phyloP scores from a whole-genome alignment of 1,140 invertebrate species.

The Apis dorsata region DNA sequence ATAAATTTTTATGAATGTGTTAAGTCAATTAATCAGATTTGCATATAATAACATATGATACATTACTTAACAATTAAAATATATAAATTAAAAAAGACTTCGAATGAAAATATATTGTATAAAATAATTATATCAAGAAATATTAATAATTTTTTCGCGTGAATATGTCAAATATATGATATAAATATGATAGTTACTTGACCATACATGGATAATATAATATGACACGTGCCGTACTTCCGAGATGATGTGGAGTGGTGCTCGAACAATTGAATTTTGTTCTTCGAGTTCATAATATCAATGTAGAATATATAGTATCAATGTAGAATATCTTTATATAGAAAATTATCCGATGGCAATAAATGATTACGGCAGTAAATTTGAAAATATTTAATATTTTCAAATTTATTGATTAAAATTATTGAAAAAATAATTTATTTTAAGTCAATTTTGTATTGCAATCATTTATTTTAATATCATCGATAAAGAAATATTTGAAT shows the following conservation, averaged over 20 bases:
- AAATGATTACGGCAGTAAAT: slow-evolving; percentile 9
- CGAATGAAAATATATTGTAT: too few species aligned
- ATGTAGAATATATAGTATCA: slow-evolving; percentile 33
- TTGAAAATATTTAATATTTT: background rate
- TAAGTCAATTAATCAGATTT: too few species aligned
- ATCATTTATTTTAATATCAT: background rate
- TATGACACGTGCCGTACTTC: slow-evolving; percentile 17
- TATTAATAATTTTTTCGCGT: background rate
- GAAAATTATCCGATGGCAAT: background rate
- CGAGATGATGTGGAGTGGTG: slow-evolving; percentile 27
- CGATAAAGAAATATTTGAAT: too few species aligned
- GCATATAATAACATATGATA: too few species aligned
- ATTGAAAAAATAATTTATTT: too few species aligned
- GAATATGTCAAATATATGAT: background rate
- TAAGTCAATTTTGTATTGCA: background rate
- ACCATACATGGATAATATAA: slow-evolving; percentile 6
- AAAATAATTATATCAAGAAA: background rate
- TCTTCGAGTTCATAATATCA: background rate
- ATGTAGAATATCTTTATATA: slow-evolving; percentile 35
- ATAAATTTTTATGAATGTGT: too few species aligned
- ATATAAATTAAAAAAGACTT: background rate
- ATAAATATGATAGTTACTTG: slow-evolving; percentile 10
- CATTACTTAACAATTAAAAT: too few species aligned
- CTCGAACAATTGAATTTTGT: slow-evolving; percentile 51
- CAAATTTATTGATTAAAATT: too few species aligned